Evolutionary conservation across 2,113 vertebrate species (phyloP).

Genomic region (Pristiophorus japonicus): DNA sequence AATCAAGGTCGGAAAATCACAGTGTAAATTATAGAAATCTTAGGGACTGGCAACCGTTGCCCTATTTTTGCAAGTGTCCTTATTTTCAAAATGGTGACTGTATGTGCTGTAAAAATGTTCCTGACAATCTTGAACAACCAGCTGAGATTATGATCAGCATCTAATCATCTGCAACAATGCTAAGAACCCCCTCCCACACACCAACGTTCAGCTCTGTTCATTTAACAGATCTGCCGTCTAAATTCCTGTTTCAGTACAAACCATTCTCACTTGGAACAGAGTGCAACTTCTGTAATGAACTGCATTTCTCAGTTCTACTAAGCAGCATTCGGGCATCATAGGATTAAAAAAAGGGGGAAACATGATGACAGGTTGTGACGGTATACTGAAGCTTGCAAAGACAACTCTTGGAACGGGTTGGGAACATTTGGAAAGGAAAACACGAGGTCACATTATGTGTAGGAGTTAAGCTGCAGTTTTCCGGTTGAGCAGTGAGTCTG

Average conservation of each 20-base stretch:
- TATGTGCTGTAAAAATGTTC: no score
- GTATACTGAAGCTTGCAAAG: neutral
- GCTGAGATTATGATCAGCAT: no score
- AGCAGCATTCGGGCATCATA: neutral
- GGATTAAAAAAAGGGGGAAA: no score
- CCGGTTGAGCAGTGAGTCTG: neutral
- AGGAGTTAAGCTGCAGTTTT: neutral
- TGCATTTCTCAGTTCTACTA: neutral
- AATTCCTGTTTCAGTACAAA: neutral
- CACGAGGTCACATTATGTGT: neutral
- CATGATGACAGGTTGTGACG: neutral
- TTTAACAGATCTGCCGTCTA: neutral
- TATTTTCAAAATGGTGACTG: no score
- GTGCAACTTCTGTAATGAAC: neutral
- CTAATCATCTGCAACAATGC: neutral
- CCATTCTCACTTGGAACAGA: neutral
- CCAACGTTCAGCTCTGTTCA: neutral
- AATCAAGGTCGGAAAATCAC: neutral
- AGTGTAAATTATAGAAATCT: neutral
- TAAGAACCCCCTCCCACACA: neutral
- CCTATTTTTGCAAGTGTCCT: neutral
- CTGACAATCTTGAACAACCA: no score
- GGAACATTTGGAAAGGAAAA: neutral
- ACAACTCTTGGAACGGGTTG: neutral
- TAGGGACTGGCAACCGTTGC: neutral